These are phyloP conservation scores for Caiman crocodilus DNA, from an alignment of 2,797 vertebrate genomes.

Conservation along the genomic window DNA sequence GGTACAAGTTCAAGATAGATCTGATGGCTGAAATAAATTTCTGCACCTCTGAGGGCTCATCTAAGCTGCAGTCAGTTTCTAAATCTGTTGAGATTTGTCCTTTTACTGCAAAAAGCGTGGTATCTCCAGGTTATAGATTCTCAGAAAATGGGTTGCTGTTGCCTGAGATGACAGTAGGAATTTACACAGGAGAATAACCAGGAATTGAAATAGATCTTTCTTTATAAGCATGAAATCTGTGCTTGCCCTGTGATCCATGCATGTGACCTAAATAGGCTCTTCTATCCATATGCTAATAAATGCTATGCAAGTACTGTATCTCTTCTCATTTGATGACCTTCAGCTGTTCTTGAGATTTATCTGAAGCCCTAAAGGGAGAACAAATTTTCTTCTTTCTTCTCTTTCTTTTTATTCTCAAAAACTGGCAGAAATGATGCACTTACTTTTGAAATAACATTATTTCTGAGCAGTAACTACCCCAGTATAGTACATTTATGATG, in stretches of 20 bases:
- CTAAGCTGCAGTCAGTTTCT: not conserved
- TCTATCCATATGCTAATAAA: conserved; percentile 34
- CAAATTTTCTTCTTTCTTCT: conserved; percentile 29
- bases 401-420: too few relatives aligned
- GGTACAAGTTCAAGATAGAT: not conserved
- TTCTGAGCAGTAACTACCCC: conserved; percentile 27
- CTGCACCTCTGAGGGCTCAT: not conserved
- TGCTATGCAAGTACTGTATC: conserved; percentile 8
- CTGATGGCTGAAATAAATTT: not conserved
- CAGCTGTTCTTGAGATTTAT: conserved; percentile 52
- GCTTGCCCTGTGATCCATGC: conserved; percentile 16
- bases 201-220: conserved; percentile 12
- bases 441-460: conserved; percentile 37
- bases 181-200: conserved; percentile 23
- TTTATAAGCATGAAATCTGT: conserved; percentile 24
- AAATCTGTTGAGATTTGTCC: conserved; percentile 16
- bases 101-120: not conserved
- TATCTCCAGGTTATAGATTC: conserved; percentile 28
- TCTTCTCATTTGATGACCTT: conserved; percentile 42
- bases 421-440: conserved; percentile 33
- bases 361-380: conserved; percentile 51
- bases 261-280: conserved; percentile 37
- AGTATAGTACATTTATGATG: conserved; percentile 4
- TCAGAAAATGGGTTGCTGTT: conserved; percentile 20
- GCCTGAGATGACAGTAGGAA: not conserved